A percentile compares a stretch with the other conserved stretches of the same genome.
Evolutionary conservation across 2,113 vertebrate genomes (phyloP).

Genomic region (Corydoras maculifer): DNA sequence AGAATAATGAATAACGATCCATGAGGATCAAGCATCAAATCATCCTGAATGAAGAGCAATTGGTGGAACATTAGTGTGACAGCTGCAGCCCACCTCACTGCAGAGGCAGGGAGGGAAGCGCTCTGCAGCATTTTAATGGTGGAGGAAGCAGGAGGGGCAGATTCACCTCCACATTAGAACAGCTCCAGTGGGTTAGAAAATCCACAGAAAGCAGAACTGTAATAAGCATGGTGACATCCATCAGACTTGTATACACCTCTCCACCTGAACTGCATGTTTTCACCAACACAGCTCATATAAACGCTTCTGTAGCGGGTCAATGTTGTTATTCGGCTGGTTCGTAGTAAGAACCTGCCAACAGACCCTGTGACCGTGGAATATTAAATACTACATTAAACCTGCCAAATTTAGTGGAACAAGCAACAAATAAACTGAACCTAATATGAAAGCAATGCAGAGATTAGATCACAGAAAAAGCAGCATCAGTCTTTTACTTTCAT

Average conservation of each 20-base stretch:
- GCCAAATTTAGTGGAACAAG: too few relatives aligned
- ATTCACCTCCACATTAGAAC: conserved; percentile 3
- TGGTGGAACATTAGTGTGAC: background rate
- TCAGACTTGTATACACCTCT: background rate
- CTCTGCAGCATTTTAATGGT: conserved; percentile 16
- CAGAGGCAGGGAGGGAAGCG: background rate
- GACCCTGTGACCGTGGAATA: too few relatives aligned
- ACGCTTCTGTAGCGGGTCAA: background rate
- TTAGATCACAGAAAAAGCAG: too few relatives aligned
- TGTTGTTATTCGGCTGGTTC: too few relatives aligned
- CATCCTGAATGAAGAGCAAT: background rate
- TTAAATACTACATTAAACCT: too few relatives aligned
- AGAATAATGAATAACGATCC: background rate
- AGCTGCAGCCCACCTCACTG: conserved; percentile 1
- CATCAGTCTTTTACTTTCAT: too few relatives aligned
- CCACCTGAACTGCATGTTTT: background rate
- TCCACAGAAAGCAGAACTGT: background rate
- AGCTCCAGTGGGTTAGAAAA: conserved; percentile 24
- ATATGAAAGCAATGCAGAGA: too few relatives aligned
- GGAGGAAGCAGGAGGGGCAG: background rate
- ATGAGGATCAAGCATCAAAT: background rate
- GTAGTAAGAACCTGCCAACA: background rate
- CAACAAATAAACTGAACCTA: too few relatives aligned
- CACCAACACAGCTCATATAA: background rate
- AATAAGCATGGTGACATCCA: background rate